These are phyloP conservation scores for Latheticus oryzae DNA, from an alignment of 2,888 invertebrate genomes.

Conservation along the genomic window DNA sequence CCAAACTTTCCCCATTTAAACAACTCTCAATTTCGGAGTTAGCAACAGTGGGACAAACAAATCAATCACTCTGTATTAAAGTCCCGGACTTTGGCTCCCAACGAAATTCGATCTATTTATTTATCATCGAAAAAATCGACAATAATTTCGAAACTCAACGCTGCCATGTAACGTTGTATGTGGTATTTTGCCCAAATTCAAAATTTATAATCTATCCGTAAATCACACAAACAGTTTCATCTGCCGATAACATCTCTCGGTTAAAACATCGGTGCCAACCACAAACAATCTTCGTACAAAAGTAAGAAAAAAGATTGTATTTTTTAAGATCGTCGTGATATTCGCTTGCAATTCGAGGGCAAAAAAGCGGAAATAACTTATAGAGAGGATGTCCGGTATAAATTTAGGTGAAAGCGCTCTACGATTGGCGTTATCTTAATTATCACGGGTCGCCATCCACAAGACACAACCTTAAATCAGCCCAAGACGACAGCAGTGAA, in stretches of 20 bases:
- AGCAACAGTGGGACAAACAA: conserved; percentile 21
- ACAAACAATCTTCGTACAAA: conserved; percentile 14
- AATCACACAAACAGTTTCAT: conserved; percentile 11
- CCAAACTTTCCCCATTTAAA: conserved; percentile 20
- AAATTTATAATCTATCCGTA: conserved; percentile 26
- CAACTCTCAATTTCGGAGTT: conserved; percentile 15
- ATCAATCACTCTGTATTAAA: conserved; percentile 27
- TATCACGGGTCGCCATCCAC: conserved; percentile 54
- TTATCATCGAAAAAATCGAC: no score
- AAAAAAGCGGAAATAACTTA: conserved; percentile 32
- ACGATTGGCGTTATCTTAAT: conserved; percentile 58
- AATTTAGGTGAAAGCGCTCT: conserved; percentile 49
- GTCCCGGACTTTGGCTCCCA: not conserved
- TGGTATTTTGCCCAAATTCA: conserved; percentile 13
- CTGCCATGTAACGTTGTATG: no score
- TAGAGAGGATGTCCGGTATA: conserved; percentile 48
- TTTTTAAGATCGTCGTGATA: conserved; percentile 4
- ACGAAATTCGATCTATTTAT: conserved; percentile 2
- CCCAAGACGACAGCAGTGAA: conserved; percentile 53
- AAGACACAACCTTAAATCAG: conserved; percentile 55
- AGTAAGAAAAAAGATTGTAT: conserved; percentile 6
- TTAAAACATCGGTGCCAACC: conserved; percentile 29
- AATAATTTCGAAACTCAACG: no score
- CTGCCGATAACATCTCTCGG: conserved; percentile 22
- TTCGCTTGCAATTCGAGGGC: conserved; percentile 18